Percentiles rank a stretch among this genome's conserved stretches.
These are phyloP conservation scores for Orthosia gracilis DNA, from an alignment of 2,888 invertebrate species.

Conservation along the genomic window DNA sequence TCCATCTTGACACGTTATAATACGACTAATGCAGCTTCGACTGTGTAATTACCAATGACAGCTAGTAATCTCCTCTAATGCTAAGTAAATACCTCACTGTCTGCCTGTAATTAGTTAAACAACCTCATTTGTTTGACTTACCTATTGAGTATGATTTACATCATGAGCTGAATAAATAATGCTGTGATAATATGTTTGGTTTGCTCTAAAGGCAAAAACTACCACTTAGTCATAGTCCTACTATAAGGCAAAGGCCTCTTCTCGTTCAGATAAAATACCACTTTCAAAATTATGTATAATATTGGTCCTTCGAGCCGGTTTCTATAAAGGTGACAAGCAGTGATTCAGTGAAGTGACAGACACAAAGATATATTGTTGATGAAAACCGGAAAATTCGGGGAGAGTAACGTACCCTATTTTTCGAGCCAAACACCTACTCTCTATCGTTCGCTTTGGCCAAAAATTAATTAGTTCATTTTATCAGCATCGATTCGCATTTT, in stretches of 20 bases:
- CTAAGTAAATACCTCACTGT: slow-evolving; percentile 68
- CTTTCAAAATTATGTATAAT: background rate
- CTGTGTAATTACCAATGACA: slow-evolving; percentile 69
- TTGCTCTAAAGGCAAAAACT: background rate
- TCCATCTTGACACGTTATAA: slow-evolving; percentile 46
- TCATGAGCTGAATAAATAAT: background rate
- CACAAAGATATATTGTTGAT: too few species aligned
- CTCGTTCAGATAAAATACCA: background rate
- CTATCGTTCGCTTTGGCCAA: too few species aligned
- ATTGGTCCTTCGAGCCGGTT: background rate
- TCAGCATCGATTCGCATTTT: too few species aligned
- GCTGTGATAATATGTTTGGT: background rate
- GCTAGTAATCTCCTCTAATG: slow-evolving; percentile 70
- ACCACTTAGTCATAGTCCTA: too few species aligned
- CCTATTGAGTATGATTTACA: slow-evolving; percentile 47
- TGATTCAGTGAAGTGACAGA: accelerated
- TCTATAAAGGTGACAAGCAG: too few species aligned
- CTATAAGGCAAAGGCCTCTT: too few species aligned
- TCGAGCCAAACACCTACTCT: too few species aligned
- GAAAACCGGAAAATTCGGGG: background rate
- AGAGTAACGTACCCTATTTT: too few species aligned
- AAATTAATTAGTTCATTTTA: too few species aligned
- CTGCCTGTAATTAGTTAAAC: slow-evolving; percentile 70
- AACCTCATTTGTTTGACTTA: slow-evolving; percentile 68
- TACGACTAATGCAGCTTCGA: slow-evolving; percentile 46